Percentiles rank a stretch among this genome's conserved stretches.
These are phyloP conservation scores for Aleiodes alternator DNA, from an alignment of 2,888 invertebrate genomes.

Conservation along the genomic window DNA sequence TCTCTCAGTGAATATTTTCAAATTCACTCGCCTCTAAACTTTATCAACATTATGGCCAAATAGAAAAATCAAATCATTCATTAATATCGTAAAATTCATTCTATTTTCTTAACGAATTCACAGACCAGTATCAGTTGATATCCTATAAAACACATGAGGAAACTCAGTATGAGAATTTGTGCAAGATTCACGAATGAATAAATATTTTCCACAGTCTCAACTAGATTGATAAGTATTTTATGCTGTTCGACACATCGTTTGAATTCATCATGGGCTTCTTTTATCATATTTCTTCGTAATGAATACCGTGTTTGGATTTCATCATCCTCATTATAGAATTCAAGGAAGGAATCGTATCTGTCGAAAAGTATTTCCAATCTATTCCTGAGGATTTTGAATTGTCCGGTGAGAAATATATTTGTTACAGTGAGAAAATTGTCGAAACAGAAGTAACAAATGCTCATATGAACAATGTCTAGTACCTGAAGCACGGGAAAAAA, in stretches of 20 bases:
- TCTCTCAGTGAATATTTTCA: too few species aligned
- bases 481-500: conserved; percentile 5
- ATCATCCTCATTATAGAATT: not conserved
- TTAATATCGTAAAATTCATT: not conserved
- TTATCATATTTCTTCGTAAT: not conserved
- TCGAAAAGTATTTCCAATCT: conserved; percentile 49
- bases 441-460: conserved; percentile 60
- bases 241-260: conserved; percentile 51
- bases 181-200: conserved; percentile 52
- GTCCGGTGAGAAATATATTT: conserved; percentile 57
- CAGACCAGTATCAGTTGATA: conserved; percentile 58
- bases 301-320: not conserved
- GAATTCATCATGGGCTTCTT: conserved; percentile 25
- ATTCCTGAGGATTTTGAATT: conserved; percentile 60
- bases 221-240: conserved; percentile 47
- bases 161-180: conserved; percentile 54
- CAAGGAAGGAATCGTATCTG: conserved; percentile 1
- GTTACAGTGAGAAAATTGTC: conserved; percentile 58
- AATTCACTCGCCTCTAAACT: too few species aligned
- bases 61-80: not conserved
- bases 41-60: too few species aligned
- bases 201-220: conserved; percentile 47
- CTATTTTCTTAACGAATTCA: conserved; percentile 38
- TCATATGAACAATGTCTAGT: conserved; percentile 50
- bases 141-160: conserved; percentile 57